Conservation (phyloP, 1,140 invertebrate species). For the Thaumatotibia leucotreta region DNA sequence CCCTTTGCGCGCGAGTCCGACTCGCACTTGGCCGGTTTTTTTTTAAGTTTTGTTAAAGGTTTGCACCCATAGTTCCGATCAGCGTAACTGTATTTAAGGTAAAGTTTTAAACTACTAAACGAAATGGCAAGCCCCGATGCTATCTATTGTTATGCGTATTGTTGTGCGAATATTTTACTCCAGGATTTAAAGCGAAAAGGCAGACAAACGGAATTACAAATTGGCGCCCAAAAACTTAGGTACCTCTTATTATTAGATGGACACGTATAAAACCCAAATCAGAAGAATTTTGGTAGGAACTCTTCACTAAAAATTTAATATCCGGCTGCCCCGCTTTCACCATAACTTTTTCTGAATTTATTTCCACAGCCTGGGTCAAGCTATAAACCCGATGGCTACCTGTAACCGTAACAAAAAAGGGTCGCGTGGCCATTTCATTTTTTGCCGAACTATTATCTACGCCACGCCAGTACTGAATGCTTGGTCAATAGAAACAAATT, state of each 20-base stretch:
- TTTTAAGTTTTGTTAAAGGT: too few species aligned
- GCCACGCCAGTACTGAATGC: background rate
- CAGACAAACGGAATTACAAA: background rate
- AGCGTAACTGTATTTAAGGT: too few species aligned
- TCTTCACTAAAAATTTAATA: background rate
- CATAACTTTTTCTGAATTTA: background rate
- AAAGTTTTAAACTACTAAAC: too few species aligned
- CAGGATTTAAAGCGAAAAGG: background rate
- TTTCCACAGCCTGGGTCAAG: background rate
- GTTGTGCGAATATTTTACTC: too few species aligned
- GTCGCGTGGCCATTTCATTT: background rate
- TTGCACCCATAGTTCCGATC: too few species aligned
- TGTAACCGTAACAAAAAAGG: background rate
- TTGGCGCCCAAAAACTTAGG: background rate
- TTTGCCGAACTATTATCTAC: background rate
- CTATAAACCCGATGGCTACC: background rate
- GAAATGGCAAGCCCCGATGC: too few species aligned
- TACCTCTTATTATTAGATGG: background rate
- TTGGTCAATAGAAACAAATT: background rate
- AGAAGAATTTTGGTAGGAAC: background rate
- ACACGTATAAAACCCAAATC: background rate
- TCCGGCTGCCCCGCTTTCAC: background rate
- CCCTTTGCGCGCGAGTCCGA: too few species aligned
- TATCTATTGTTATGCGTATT: too few species aligned
- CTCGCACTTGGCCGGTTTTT: too few species aligned